Evolutionary conservation across 2,113 vertebrate genomes (phyloP), one percentile per base, ranked within the genome.

Genomic region (Astur gentilis): DNA sequence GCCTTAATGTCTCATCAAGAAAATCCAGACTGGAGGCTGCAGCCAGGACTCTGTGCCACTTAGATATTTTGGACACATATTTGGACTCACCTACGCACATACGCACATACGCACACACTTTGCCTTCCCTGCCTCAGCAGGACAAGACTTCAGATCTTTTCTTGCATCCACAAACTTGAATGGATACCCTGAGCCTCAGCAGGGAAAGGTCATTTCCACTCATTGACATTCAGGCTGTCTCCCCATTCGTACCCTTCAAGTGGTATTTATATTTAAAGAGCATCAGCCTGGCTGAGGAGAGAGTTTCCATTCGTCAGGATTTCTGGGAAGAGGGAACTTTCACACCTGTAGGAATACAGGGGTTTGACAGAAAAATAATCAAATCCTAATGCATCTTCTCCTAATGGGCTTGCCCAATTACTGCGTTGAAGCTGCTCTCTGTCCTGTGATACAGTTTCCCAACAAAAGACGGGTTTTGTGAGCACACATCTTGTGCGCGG

Each of bases 1-100:
- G 97, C 97, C 96, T 95, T 69, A 36, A 11, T 94, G 97, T 97
- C 97, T 97, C 97, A 94, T 87, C 52, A 76, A 96, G 90, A 79
- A 93, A 97, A 94, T 92, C 92, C 97, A 89, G 88, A 29, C 90
- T 31, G 52, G 83, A 75, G 77, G 49, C 42, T 11, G n/a, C 83
- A 58, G 94, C 97, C 97, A 97, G 93, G 65, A 88, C 78, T 95
- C 45, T 32, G 94, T 97, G 96, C 95, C 96, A 95, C 97, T 93
- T 92, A 76, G 85, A 44, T n/a, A 52, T 82, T 88, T 93, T 95
- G 97, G 97, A 97, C 87, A 50, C 31, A 20, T 83, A 70, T 65
- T 88, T 95, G 91, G 92, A 92, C 89, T 93, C 88, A 69, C 88
- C 82, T 93, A 61, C 27, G 3, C 67, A 65, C 90, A 92, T 91